phyloP scores from a whole-genome alignment of 2,888 invertebrate genomes.

The Adineta ricciae region DNA sequence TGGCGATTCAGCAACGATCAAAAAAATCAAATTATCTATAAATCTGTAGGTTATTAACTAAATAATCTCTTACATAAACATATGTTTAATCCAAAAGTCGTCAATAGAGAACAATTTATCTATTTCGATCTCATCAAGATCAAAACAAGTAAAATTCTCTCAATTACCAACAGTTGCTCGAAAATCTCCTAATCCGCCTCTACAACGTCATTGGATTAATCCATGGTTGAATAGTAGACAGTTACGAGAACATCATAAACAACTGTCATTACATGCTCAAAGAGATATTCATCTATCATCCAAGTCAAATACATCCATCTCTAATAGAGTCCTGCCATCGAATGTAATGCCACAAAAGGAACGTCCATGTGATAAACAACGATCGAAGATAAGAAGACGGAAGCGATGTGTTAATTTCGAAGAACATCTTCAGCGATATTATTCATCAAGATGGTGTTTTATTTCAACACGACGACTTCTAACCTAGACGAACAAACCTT shows the following conservation, averaged over 20 bases:
- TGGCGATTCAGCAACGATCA: not conserved
- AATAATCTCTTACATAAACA: not conserved
- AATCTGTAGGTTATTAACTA: not conserved
- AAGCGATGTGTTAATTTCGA: not conserved
- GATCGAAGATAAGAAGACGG: not conserved
- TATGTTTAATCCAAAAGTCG: not conserved
- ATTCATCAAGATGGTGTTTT: not conserved
- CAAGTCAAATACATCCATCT: not conserved
- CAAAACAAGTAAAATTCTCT: not conserved
- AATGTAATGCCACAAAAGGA: not conserved
- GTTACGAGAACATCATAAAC: not conserved
- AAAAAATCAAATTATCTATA: not conserved
- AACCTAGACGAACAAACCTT: not conserved
- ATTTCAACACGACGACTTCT: not conserved
- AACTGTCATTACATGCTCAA: not conserved
- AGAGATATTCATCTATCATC: not conserved
- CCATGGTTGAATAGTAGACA: not conserved
- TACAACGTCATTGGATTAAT: not conserved
- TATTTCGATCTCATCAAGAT: not conserved
- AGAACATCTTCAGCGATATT: not conserved
- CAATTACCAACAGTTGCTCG: not conserved
- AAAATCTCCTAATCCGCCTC: not conserved
- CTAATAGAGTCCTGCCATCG: not conserved
- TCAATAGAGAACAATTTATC: not conserved
- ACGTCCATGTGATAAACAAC: not conserved